Base-by-base conservation (phyloP, 2,797 vertebrate species). In the Sebastes miniatus region DNA sequence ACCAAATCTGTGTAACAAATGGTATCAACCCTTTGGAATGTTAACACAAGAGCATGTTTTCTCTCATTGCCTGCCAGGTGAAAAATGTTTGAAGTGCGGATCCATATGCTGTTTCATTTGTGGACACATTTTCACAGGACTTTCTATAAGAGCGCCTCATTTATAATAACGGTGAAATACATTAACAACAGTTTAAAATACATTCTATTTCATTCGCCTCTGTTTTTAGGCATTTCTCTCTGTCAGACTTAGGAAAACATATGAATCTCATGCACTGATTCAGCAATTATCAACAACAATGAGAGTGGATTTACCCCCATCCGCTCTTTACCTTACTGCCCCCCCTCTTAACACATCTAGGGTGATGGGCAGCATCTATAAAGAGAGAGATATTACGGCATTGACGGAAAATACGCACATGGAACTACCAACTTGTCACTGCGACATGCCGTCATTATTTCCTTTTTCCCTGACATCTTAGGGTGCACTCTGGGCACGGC, bases 341-440 rank as follows among this genome's bases (percentile, higher is more conserved):
- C 18, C 27, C 31, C 11, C 14, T 63, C 3, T 83, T 54, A 70
- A 57, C 29, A 65, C 34, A 57, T 34, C 34, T 52, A 13, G 27
- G 7, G 32, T 66, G 34, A 77, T 29, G 13, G 50, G 29, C 47
- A 68, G 54, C 70, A 43, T 67, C 32, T 16, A 69, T 39, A 61
- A 43, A 81, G 43, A 75, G 12, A 84, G 63, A 85, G 25, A 76
- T 47, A 27, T 85, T 76, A 76, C 1, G 6, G 52, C 16, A 56
- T 5, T 76, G 81, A 79, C 36, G 81, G 47, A 69, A 85, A 16
- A 47, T 82, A 80, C 22, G 34, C 32, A 47, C n/a, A 71, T 50
- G 24, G 47, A 87, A 78, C 59, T 24, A 75, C 31, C 58, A 63
- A 77, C 73, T 73, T 88, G 79, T 86, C 84, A 72, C 64, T 50